Evolutionary conservation across 2,797 vertebrate species (phyloP).

Genomic region (Peromyscus nudipes): DNA sequence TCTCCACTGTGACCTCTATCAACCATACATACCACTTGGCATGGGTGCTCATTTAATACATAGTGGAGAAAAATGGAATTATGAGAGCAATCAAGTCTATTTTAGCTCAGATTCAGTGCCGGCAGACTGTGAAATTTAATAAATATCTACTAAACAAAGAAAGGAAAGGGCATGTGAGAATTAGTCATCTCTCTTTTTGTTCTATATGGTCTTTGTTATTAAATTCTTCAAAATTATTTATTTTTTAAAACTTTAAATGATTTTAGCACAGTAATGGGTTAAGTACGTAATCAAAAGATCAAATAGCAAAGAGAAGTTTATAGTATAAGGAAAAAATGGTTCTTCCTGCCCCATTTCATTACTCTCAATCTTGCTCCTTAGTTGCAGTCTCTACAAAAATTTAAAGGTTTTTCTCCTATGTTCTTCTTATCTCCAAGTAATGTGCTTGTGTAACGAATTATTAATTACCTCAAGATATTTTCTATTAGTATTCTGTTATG

Average conservation of each 20-base stretch:
- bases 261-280: background rate
- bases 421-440: conserved; percentile 20
- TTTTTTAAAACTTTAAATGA: conserved; percentile 43
- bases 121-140: background rate
- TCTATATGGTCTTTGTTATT: background rate
- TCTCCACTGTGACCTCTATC: background rate
- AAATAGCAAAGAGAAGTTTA: background rate
- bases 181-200: background rate
- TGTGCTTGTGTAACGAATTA: conserved; percentile 15
- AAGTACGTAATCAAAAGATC: background rate
- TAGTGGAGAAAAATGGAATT: conserved; percentile 22
- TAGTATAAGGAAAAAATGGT: background rate
- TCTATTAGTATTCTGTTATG: conserved; percentile 1
- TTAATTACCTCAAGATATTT: conserved; percentile 30
- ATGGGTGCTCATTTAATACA: background rate
- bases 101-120: conserved; percentile 6
- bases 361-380: background rate
- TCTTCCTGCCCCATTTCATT: background rate
- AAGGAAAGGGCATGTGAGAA: background rate
- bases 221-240: conserved; percentile 45
- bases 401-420: background rate
- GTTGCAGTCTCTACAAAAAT: background rate
- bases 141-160: background rate
- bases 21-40: background rate
- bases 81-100: background rate